A percentile compares a stretch with the other conserved stretches of the same genome.
phyloP scores from a whole-genome alignment of 2,113 vertebrate genomes.

The Macaca fascicularis region T2T-MFA8v1.1 NC_088381.1:78213501-78214000 shows the following conservation, averaged over 20 bases:
- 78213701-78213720: too few relatives aligned
- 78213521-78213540: neutral
- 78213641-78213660: neutral
- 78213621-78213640: neutral
- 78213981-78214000: neutral
- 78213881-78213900: neutral
- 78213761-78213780: neutral
- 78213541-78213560: too few relatives aligned
- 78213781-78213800: neutral
- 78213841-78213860: neutral
- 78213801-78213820: neutral
- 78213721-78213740: neutral
- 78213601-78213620: neutral
- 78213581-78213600: neutral
- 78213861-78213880: neutral
- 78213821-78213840: neutral
- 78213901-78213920: neutral
- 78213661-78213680: neutral
- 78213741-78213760: neutral
- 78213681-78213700: neutral
- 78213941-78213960: neutral
- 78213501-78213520: neutral
- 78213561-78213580: neutral
- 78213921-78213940: neutral
- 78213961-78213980: neutral